phyloP scores from a whole-genome alignment of 2,797 vertebrate species.

The Garrulus glandarius region DNA sequence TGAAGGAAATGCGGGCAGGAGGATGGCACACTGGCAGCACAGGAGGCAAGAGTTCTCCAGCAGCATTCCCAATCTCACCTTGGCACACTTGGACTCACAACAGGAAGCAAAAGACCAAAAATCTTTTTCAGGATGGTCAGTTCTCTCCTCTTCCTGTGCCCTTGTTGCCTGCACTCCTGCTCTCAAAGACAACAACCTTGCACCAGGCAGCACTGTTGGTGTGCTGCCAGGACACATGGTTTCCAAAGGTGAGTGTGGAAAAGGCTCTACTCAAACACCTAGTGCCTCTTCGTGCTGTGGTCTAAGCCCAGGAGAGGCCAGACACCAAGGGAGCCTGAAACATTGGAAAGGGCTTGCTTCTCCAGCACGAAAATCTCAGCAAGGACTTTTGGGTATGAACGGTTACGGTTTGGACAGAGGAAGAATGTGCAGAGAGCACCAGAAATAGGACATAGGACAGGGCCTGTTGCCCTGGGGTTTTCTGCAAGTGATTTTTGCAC shows the following conservation, averaged over 20 bases:
- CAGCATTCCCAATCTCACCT: not conserved
- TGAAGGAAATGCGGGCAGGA: not conserved
- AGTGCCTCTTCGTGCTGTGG: not conserved
- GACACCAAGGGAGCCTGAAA: not conserved
- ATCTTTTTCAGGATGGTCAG: not conserved
- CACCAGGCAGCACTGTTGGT: not conserved
- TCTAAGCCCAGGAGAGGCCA: not conserved
- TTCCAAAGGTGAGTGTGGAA: not conserved
- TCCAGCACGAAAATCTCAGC: not conserved
- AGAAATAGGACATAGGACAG: not conserved
- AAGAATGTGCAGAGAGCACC: not conserved
- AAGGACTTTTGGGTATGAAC: not conserved
- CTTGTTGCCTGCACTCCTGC: not conserved
- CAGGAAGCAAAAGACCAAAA: not conserved
- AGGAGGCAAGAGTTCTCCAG: not conserved
- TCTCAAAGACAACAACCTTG: not conserved
- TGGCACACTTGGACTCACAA: not conserved
- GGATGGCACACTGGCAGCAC: not conserved
- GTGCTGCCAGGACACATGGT: not conserved
- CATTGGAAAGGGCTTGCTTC: not conserved
- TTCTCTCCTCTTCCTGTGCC: not conserved
- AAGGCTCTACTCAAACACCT: not conserved
- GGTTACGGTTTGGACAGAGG: not conserved
- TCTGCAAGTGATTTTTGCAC: not conserved
- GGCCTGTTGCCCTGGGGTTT: not conserved